Evolutionary conservation across 2,113 vertebrate species (phyloP).

Genomic region (Sigmodon hispidus): DNA sequence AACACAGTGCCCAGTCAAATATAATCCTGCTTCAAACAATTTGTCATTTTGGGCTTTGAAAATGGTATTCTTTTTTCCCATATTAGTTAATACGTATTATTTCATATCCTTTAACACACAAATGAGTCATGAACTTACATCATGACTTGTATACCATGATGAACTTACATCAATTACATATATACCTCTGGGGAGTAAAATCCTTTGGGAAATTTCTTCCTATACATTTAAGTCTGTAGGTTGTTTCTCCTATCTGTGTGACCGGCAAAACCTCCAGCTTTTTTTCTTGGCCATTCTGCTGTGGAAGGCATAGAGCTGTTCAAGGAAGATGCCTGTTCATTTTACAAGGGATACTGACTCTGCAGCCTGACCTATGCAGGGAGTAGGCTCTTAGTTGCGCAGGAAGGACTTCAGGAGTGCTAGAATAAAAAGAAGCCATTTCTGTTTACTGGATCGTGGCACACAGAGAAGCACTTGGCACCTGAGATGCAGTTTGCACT

Average conservation of each 20-base stretch:
- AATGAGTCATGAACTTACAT: fast-evolving
- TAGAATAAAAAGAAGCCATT: neutral
- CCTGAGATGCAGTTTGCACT: neutral
- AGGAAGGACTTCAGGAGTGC: neutral
- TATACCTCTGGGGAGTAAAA: fast-evolving
- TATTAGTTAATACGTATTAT: fast-evolving
- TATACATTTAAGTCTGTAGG: fast-evolving
- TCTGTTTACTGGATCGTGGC: fast-evolving
- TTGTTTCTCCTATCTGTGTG: neutral
- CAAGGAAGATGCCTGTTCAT: neutral
- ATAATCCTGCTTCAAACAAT: neutral
- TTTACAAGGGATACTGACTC: neutral
- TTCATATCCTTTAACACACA: fast-evolving
- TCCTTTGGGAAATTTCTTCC: neutral
- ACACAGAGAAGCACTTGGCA: neutral
- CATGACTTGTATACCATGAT: fast-evolving
- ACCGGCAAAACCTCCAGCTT: fast-evolving
- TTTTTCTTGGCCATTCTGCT: too few relatives aligned
- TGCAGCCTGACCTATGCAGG: neutral
- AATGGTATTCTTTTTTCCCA: fast-evolving
- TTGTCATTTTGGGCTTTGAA: neutral
- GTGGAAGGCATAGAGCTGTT: too few relatives aligned
- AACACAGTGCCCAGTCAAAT: neutral
- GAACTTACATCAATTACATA: fast-evolving
- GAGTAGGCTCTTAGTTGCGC: neutral